These are phyloP conservation scores for Pterocles gutturalis DNA, from an alignment of 2,113 vertebrate species.

Conservation along the genomic window DNA sequence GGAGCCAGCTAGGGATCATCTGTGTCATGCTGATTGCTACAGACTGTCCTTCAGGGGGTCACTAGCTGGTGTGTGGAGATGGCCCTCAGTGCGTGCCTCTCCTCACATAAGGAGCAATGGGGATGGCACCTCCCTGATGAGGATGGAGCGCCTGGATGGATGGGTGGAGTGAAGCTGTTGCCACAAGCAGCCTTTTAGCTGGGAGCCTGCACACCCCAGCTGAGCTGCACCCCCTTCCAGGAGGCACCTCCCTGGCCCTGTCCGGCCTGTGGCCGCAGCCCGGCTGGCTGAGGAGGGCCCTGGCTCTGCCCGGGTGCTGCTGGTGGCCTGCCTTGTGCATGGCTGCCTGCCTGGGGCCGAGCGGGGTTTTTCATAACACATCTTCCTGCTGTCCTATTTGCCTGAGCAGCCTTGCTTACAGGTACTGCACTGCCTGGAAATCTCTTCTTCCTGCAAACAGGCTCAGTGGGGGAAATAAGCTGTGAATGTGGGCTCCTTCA, in stretches of 20 bases:
- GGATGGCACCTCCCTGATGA: background rate
- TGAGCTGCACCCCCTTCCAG: background rate
- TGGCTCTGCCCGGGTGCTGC: background rate
- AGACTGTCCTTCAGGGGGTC: background rate
- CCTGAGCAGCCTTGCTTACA: background rate
- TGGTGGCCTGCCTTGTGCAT: background rate
- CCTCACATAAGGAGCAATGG: background rate
- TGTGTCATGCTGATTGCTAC: background rate
- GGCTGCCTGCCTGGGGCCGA: accelerated
- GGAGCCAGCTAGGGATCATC: background rate
- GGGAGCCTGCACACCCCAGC: background rate
- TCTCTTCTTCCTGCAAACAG: background rate
- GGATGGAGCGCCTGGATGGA: background rate
- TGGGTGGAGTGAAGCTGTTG: background rate
- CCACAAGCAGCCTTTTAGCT: background rate
- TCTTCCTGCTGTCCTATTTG: background rate
- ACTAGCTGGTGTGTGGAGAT: background rate
- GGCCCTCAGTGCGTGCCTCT: background rate
- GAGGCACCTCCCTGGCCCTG: background rate
- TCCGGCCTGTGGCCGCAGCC: background rate
- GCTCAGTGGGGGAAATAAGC: background rate
- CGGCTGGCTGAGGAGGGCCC: background rate
- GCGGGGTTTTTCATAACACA: accelerated
- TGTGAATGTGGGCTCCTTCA: accelerated
- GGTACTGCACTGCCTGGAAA: background rate